These are phyloP conservation scores for Mustelus asterias DNA, from an alignment of 2,113 vertebrate species.

Conservation along the genomic window DNA sequence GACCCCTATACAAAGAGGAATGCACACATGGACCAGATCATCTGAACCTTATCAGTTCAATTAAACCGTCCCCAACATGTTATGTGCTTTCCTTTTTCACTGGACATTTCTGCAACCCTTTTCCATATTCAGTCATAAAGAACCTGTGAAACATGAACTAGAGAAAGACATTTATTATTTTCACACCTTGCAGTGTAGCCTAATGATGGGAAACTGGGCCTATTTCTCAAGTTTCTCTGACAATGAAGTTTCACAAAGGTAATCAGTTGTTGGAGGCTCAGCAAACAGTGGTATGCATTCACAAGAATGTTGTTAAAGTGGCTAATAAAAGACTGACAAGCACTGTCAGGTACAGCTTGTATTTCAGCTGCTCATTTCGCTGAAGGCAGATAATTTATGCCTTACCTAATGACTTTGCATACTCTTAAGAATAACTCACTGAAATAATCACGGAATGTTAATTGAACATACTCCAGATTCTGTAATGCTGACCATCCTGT, in stretches of 20 bases:
- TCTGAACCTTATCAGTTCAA: background rate
- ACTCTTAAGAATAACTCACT: slow-evolving; percentile 50
- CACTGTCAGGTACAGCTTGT: slow-evolving; percentile 51
- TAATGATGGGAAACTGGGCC: background rate
- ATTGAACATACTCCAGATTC: slow-evolving; percentile 47
- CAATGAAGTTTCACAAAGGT: slow-evolving; percentile 31
- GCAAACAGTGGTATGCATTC: slow-evolving; percentile 45
- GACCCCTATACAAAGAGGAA: background rate
- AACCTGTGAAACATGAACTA: background rate
- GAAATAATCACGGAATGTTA: slow-evolving; percentile 63
- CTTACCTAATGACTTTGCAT: slow-evolving; percentile 48
- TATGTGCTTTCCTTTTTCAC: background rate
- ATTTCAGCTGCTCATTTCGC: slow-evolving; percentile 58
- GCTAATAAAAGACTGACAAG: slow-evolving; percentile 55
- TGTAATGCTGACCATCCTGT: slow-evolving; percentile 52
- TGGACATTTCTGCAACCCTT: background rate
- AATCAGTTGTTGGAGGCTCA: background rate
- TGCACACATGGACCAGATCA: background rate
- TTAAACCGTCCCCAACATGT: background rate
- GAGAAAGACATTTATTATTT: slow-evolving; percentile 3
- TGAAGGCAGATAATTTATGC: slow-evolving; percentile 63
- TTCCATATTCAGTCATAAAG: background rate
- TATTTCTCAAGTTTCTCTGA: background rate
- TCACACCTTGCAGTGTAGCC: background rate
- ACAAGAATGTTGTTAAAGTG: slow-evolving; percentile 43